Base-by-base conservation (phyloP, 2,888 invertebrate species). In the Glaucopsyche alexis region DNA sequence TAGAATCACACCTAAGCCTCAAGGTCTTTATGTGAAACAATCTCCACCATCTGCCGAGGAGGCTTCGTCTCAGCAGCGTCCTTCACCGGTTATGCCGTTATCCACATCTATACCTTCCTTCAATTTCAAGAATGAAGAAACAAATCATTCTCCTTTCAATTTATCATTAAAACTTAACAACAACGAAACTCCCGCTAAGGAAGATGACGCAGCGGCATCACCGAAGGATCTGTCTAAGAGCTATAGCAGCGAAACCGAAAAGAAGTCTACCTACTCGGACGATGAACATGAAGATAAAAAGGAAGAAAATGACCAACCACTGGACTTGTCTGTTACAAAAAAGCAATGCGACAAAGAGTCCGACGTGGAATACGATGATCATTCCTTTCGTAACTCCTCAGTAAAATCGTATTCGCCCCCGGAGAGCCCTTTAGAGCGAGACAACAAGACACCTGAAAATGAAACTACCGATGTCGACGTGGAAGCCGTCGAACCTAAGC, bases 1-100 rank as follows among this genome's bases (percentile, higher is more conserved):
- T 71, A 86, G 95, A 71, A 88, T 90, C 72, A 94, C 95, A 2
- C 95, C 95, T 6, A 90, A 94, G 78, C 81, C 93, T 29, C 89
- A 91, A 71, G 84, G 76, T 60, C 72, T 86, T 47, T 89, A 85
- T 80, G 79, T 91, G 60, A 96, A 95, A 80, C 94, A 95, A 13
- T 96, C 96, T 50, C 95, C 96, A 11, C 94, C 95, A 7, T 94
- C 95, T 3, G 94, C 93, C 8, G 95, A 96, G 81, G 96, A 96
- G 83, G 94, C 94, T 0, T 89, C 93, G 11, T 93, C 94, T 16
- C 94, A 94, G 78, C 93, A 94, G 74, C 92, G 95, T 74, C 95
- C 95, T 0, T 95, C 96, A 0, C 96, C 96, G 13, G 94, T 95
- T 0, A 90, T 95, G 82, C 95, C 95, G 0, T 86, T 94, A 74